Conservation (phyloP, 2,113 vertebrate species). For the Ciconia stormi region DNA sequence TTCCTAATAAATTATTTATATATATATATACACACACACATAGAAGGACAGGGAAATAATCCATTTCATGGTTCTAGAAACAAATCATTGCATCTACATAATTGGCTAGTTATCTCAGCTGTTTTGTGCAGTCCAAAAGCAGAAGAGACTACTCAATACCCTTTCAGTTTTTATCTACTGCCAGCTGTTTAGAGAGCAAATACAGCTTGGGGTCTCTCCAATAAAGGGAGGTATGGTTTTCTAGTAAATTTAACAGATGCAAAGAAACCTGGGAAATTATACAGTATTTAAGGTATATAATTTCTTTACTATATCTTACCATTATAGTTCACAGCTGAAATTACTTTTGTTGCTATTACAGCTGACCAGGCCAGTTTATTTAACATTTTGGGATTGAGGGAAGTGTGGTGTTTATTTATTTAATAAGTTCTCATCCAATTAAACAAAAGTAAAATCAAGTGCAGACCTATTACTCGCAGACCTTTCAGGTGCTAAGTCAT, state of each 20-base stretch:
- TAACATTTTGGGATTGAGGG: background rate
- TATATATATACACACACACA: too few species aligned
- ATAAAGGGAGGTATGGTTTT: background rate
- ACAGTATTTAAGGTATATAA: background rate
- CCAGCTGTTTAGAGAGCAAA: background rate
- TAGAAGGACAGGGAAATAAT: background rate
- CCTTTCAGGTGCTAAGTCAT: background rate
- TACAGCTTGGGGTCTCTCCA: background rate
- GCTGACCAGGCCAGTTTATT: background rate
- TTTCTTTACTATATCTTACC: background rate
- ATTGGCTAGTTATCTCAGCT: background rate
- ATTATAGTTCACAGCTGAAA: background rate
- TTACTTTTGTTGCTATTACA: background rate
- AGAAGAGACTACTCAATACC: background rate
- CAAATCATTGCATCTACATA: background rate
- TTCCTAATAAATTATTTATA: background rate
- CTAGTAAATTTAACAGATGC: background rate
- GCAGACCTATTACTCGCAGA: background rate
- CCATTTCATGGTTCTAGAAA: background rate
- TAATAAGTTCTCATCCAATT: background rate
- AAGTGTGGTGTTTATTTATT: background rate
- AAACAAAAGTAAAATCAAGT: background rate
- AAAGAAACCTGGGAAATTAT: background rate
- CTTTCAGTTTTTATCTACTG: background rate
- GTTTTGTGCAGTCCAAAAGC: background rate